phyloP scores from a whole-genome alignment of 2,888 invertebrate species.

The Cryptocephalus moraei region DNA sequence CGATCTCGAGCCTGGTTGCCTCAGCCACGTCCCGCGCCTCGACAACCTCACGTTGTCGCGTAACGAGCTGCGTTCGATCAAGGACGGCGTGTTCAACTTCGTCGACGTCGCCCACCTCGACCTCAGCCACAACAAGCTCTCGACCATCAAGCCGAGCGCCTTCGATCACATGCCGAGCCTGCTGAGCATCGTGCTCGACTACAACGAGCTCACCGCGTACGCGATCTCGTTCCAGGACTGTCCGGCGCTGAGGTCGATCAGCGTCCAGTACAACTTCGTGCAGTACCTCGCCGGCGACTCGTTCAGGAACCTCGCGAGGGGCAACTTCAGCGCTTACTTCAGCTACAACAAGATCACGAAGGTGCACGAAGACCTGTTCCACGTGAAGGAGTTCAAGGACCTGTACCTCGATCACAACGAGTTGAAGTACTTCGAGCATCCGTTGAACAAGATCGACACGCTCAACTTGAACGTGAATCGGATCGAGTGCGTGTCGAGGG shows the following conservation, averaged over 20 bases:
- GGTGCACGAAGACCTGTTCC: conserved; percentile 21
- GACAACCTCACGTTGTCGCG: conserved; percentile 20
- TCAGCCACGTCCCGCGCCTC: conserved; percentile 17
- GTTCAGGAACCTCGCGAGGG: conserved; percentile 17
- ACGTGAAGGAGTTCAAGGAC: conserved; percentile 19
- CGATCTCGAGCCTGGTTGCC: conserved; percentile 21
- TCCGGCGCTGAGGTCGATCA: conserved; percentile 19
- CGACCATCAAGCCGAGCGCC: conserved; percentile 19
- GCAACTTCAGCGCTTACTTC: conserved; percentile 19
- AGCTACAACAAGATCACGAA: conserved; percentile 24
- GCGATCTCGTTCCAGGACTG: conserved; percentile 22
- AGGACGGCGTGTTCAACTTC: conserved; percentile 21
- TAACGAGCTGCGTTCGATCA: conserved; percentile 21
- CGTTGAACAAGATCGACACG: conserved; percentile 18
- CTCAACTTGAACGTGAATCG: conserved; percentile 22
- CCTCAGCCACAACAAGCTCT: conserved; percentile 22
- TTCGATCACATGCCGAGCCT: conserved; percentile 25
- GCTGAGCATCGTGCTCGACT: conserved; percentile 19
- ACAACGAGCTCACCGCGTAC: conserved; percentile 23
- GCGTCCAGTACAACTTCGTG: conserved; percentile 23
- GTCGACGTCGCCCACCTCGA: conserved; percentile 20
- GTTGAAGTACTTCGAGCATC: conserved; percentile 15
- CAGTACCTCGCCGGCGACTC: conserved; percentile 20
- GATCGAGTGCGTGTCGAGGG: conserved; percentile 22
- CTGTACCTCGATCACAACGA: conserved; percentile 25